phyloP scores from a whole-genome alignment of 2,888 invertebrate genomes.

The Chalcosyrphus nemorum region DNA sequence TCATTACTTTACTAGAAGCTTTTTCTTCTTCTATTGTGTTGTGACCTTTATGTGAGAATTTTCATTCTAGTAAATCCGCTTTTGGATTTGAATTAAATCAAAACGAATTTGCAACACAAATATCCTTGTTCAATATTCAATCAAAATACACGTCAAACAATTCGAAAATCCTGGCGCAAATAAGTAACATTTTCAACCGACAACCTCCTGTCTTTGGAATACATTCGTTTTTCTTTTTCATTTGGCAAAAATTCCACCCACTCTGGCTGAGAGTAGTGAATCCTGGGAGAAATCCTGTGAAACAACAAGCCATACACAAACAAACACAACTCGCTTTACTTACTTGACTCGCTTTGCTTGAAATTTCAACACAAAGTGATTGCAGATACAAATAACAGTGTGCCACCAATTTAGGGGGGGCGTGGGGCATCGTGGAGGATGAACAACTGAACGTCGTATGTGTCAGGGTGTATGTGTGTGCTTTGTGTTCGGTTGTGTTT shows the following conservation, averaged over 20 bases:
- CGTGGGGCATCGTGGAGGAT: too few relatives aligned
- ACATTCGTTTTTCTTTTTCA: too few relatives aligned
- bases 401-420: too few relatives aligned
- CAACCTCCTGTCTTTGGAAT: background rate
- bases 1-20: background rate
- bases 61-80: constrained; percentile 1
- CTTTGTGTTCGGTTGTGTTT: background rate
- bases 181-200: constrained; percentile 25
- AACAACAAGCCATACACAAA: too few relatives aligned
- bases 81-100: background rate
- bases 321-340: background rate
- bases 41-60: background rate
- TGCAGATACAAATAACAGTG: constrained; percentile 1
- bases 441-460: too few relatives aligned
- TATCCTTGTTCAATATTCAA: background rate
- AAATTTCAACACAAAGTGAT: constrained; percentile 31
- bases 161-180: constrained; percentile 3
- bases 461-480: background rate
- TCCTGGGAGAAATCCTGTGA: too few relatives aligned
- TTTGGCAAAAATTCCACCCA: too few relatives aligned
- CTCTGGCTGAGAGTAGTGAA: too few relatives aligned
- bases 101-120: background rate
- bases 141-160: background rate
- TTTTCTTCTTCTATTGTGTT: too few relatives aligned
- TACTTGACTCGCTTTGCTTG: constrained; percentile 13